Conservation (phyloP, 2,113 vertebrate species). For the Talpa occidentalis region DNA sequence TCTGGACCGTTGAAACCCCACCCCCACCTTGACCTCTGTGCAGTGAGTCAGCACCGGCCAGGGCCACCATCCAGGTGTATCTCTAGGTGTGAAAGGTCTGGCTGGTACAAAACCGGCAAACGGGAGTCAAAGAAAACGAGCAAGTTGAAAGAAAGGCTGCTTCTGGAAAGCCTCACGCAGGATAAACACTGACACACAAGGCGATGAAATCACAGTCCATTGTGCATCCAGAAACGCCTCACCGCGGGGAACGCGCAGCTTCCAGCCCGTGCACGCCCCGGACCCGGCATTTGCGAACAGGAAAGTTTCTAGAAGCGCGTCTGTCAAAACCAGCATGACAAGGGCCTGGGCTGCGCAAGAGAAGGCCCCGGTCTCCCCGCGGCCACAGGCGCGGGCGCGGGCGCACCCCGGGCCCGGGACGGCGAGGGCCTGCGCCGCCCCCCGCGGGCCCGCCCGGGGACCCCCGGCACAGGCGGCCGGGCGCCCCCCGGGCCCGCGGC, state of each 20-base stretch:
- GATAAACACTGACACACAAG: not conserved
- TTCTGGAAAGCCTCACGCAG: not conserved
- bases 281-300: not conserved
- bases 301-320: not conserved
- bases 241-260: not conserved
- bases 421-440: too few relatives aligned
- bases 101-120: not conserved
- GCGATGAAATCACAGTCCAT: too few relatives aligned
- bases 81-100: not conserved
- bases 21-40: not conserved
- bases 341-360: not conserved
- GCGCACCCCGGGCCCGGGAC: too few relatives aligned
- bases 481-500: too few relatives aligned
- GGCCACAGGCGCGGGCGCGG: too few relatives aligned
- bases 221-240: not conserved
- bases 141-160: not conserved
- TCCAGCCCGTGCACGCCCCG: not conserved
- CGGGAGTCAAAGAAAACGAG: not conserved
- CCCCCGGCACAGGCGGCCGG: too few relatives aligned
- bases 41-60: not conserved
- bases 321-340: not conserved
- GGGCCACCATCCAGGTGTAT: too few relatives aligned
- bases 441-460: too few relatives aligned
- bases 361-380: not conserved
- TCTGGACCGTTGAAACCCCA: not conserved